Base-by-base conservation (phyloP, 2,797 vertebrate species). In the Dicrostonyx torquatus region DNA sequence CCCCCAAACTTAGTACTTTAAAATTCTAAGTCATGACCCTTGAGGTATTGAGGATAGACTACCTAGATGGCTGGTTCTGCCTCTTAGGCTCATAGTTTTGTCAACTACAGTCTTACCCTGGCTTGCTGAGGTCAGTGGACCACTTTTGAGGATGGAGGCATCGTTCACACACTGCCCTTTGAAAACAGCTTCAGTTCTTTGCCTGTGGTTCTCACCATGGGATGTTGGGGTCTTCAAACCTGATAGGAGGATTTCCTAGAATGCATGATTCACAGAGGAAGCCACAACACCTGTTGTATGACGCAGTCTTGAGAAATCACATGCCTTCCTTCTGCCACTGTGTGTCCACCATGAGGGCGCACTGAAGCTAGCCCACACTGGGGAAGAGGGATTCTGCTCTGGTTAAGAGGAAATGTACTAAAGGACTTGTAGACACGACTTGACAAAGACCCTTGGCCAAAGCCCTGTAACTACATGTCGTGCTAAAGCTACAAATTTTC, bases 1-100 rank as follows among this genome's bases (percentile, higher is more conserved):
- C 10, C 10, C 53, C 78, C 24, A 92, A 89, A 76, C 9, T 75
- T 45, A 91, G 13, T 92, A 93, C 22, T 48, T 96, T 82, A 91
- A 88, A 90, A 55, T 90, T 72, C 53, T 80, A 83, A 90, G n/a
- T 64, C 93, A 66, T 72, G 75, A 66, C 34, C 43, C 20, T 24
- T 75, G 37, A 77, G 53, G 40, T 20, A 58, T 86, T 93, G 77
- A 37, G 7, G 5, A 60, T 11, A 87, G 29, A 14, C 45, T 64
- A 15, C 37, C 66, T 83, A 0, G 12, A 22, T 34, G 5, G 2
- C 40, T 50, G 8, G 1, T 60, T 88, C 34, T 55, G 43, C 18
- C 37, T 93, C 58, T 1, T 1, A 4, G 75, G 86, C 60, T 89
- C 34, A 66, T 18, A 40, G 84, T 50, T 66, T 89, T 77, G 22